Percentiles rank a stretch among this genome's conserved stretches.
Conservation (phyloP, 2,888 invertebrate genomes). For the Xylocampa areola region DNA sequence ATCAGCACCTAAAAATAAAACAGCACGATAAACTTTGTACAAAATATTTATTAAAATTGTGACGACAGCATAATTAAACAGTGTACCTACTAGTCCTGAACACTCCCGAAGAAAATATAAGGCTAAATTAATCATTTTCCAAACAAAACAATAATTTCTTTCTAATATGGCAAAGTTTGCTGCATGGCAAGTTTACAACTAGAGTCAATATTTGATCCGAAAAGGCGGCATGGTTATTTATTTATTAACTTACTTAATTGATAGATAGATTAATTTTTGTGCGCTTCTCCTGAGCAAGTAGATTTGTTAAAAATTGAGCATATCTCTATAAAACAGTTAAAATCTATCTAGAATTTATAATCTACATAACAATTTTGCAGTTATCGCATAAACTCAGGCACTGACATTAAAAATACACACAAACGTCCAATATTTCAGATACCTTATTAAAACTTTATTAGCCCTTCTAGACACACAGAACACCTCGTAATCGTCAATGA, state of each 20-base stretch:
- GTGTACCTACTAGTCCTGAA: slow-evolving; percentile 31
- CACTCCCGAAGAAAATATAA: slow-evolving; percentile 34
- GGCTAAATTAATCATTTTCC: slow-evolving; percentile 33
- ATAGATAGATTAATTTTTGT: slow-evolving; percentile 12
- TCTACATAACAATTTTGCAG: slow-evolving; percentile 1
- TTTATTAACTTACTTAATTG: slow-evolving; percentile 1
- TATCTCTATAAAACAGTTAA: neutral
- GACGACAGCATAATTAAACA: slow-evolving; percentile 45
- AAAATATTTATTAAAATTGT: slow-evolving; percentile 61
- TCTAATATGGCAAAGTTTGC: slow-evolving; percentile 56
- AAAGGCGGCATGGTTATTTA: slow-evolving; percentile 50
- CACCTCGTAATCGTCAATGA: too few relatives aligned
- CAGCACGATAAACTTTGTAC: slow-evolving; percentile 51
- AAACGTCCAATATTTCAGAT: too few relatives aligned
- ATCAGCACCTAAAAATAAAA: slow-evolving; percentile 29
- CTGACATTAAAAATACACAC: neutral
- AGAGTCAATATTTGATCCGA: slow-evolving; percentile 47
- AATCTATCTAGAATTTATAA: slow-evolving; percentile 4
- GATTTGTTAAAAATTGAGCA: slow-evolving; percentile 26
- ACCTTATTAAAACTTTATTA: too few relatives aligned
- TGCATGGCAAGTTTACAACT: slow-evolving; percentile 44
- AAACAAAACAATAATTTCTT: slow-evolving; percentile 40
- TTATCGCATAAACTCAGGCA: slow-evolving; percentile 31
- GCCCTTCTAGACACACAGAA: too few relatives aligned
- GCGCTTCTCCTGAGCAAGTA: slow-evolving; percentile 46